A percentile compares a stretch with the other conserved stretches of the same genome.
Conservation (phyloP, 1,140 invertebrate species). For the Hylaeus anthracinus region DNA sequence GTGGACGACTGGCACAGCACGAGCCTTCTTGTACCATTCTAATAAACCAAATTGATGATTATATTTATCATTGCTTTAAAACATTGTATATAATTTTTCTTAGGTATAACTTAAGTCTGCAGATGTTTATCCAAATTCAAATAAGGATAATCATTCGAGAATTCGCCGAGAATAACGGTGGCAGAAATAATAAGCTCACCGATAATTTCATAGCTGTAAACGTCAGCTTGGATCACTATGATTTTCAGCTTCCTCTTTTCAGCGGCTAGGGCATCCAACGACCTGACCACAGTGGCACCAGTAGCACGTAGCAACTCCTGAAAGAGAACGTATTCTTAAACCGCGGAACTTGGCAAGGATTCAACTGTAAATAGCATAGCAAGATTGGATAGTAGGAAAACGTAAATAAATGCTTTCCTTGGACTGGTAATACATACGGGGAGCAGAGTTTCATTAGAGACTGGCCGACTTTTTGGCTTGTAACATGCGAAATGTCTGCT, state of each 20-base stretch:
- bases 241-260: constrained; percentile 22
- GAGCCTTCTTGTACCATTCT: constrained; percentile 51
- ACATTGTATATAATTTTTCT: too few relatives aligned
- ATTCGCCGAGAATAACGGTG: too few relatives aligned
- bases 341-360: constrained; percentile 22
- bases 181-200: constrained; percentile 41
- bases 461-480: neutral
- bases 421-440: neutral
- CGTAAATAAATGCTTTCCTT: constrained; percentile 40
- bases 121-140: too few relatives aligned
- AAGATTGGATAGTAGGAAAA: neutral
- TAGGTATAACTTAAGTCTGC: too few relatives aligned
- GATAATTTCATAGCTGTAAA: constrained; percentile 44
- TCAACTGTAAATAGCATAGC: constrained; percentile 33
- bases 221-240: constrained; percentile 39
- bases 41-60: constrained; percentile 8
- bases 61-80: too few relatives aligned
- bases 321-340: constrained; percentile 33
- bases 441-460: constrained; percentile 23
- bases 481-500: neutral
- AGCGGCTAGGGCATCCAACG: constrained; percentile 19
- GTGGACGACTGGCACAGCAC: constrained; percentile 55
- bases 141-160: too few relatives aligned
- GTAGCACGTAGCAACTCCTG: constrained; percentile 53
- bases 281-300: constrained; percentile 48